A percentile compares a stretch with the other conserved stretches of the same genome.
Conservation (phyloP, 2,797 vertebrate species). For the Enteromius anoplus region DNA sequence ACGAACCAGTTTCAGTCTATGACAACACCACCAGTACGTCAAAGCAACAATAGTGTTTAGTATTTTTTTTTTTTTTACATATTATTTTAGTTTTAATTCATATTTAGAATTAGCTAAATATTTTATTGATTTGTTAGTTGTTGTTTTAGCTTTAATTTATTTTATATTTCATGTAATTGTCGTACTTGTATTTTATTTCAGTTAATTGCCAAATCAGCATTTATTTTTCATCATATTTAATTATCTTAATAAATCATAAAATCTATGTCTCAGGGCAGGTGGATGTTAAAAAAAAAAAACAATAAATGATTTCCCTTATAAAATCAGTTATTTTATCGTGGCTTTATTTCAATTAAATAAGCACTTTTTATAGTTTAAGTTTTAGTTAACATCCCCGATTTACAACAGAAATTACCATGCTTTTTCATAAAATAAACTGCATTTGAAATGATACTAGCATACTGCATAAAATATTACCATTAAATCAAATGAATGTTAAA, state of each 20-base stretch:
- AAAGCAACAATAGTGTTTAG: background rate
- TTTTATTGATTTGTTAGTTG: background rate
- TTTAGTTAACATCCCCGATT: background rate
- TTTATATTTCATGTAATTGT: background rate
- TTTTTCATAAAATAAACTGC: background rate
- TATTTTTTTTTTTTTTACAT: background rate
- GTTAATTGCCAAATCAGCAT: background rate
- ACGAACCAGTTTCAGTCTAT: slow-evolving; percentile 76
- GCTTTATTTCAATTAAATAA: background rate
- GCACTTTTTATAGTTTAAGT: background rate
- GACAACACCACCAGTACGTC: slow-evolving; percentile 94
- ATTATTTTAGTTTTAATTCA: background rate
- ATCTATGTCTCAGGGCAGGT: background rate
- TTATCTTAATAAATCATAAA: background rate
- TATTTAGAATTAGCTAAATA: background rate
- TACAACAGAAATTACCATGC: background rate
- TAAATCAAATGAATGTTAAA: background rate
- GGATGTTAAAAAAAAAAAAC: background rate
- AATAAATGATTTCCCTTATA: background rate
- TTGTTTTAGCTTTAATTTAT: background rate
- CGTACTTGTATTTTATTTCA: background rate
- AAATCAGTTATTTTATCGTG: background rate
- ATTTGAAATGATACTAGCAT: background rate
- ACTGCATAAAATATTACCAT: background rate
- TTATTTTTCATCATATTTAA: background rate